These are phyloP conservation scores for Crotalus horridus DNA, from an alignment of 2,113 vertebrate genomes.

Conservation along the genomic window DNA sequence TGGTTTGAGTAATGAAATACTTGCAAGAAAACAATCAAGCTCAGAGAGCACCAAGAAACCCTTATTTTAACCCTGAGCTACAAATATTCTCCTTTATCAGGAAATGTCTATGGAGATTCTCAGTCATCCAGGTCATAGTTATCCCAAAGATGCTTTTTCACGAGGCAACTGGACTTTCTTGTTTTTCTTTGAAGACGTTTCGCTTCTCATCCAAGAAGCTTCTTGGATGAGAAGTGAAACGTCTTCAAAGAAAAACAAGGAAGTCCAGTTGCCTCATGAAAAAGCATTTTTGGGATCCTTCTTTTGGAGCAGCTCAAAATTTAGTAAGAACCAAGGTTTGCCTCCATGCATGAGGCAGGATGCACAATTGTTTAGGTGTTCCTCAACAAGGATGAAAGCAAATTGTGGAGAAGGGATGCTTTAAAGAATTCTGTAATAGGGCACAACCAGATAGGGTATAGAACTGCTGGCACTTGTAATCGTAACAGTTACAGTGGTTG, in stretches of 20 bases:
- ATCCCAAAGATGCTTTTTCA: too few relatives aligned
- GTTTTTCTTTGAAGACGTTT: too few relatives aligned
- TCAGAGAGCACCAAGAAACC: not conserved
- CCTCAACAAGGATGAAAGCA: not conserved
- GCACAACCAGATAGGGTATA: not conserved
- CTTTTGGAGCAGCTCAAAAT: not conserved
- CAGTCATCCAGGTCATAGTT: too few relatives aligned
- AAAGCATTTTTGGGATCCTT: not conserved
- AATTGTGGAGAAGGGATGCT: not conserved
- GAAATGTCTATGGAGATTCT: too few relatives aligned
- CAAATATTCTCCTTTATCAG: not conserved
- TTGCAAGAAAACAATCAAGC: not conserved
- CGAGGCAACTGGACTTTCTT: too few relatives aligned
- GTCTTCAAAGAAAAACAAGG: too few relatives aligned
- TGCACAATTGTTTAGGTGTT: not conserved
- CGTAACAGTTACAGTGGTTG: not conserved
- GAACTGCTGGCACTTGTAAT: not conserved
- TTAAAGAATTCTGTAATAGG: not conserved
- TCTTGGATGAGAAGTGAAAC: too few relatives aligned
- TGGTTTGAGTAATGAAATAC: not conserved
- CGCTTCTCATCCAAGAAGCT: too few relatives aligned
- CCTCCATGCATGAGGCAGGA: not conserved
- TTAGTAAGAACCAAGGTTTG: not conserved
- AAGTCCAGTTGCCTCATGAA: too few relatives aligned
- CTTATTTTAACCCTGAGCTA: not conserved